Evolutionary conservation across 2,113 vertebrate species (phyloP).

Genomic region (Atractosteus spatula): DNA sequence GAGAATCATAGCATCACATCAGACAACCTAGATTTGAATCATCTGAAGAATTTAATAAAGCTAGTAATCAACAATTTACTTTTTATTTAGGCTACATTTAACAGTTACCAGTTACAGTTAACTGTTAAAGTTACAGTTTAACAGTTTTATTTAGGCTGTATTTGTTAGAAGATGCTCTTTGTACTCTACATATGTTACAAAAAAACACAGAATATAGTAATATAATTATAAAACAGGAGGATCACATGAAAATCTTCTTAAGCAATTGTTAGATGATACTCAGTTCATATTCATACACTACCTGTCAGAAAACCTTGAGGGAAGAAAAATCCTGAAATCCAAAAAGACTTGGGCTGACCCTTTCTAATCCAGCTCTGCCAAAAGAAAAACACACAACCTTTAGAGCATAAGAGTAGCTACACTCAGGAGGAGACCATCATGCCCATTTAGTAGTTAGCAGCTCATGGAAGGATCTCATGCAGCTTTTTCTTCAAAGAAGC

Average conservation of each 20-base stretch:
- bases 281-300: conserved; percentile 28
- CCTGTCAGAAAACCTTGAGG: conserved; percentile 77
- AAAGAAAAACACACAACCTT: background rate
- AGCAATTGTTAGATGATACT: background rate
- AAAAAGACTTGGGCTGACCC: conserved; percentile 72
- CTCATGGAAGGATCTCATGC: no score
- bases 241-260: background rate
- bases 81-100: no score
- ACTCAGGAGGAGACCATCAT: no score
- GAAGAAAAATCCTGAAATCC: conserved; percentile 77
- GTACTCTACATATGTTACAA: no score
- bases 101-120: no score
- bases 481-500: no score
- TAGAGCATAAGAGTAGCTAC: no score
- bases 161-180: background rate
- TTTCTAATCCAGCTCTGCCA: conserved; percentile 63
- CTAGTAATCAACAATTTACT: no score
- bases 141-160: background rate
- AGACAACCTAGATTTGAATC: background rate
- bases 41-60: background rate
- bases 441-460: no score
- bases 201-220: background rate
- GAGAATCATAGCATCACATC: background rate
- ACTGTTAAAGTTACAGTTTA: no score
- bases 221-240: background rate